A percentile compares a stretch with the other conserved stretches of the same genome.
phyloP scores from a whole-genome alignment of 1,140 invertebrate genomes.

The Listronotus oregonensis region DNA sequence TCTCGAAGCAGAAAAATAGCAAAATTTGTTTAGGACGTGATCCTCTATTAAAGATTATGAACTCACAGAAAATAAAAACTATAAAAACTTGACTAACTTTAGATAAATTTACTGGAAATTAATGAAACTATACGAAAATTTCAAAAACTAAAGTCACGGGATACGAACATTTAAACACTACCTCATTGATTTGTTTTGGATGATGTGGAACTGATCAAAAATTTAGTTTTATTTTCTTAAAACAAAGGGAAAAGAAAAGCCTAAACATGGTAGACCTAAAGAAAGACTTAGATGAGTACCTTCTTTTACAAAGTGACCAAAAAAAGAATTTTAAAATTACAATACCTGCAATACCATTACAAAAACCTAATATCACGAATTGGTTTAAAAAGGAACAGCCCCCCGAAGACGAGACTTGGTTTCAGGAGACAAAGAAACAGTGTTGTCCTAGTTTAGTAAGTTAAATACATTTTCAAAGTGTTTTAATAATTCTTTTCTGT shows the following conservation, averaged over 20 bases:
- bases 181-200: background rate
- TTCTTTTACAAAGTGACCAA: slow-evolving; percentile 70
- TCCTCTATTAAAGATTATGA: too few relatives aligned
- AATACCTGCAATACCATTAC: slow-evolving; percentile 64
- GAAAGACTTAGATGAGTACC: slow-evolving; percentile 79
- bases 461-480: slow-evolving; percentile 29
- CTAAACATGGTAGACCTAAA: slow-evolving; percentile 77
- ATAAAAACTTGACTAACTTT: too few relatives aligned
- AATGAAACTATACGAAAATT: too few relatives aligned
- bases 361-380: slow-evolving; percentile 56
- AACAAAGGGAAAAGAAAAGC: slow-evolving; percentile 13
- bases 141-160: too few relatives aligned
- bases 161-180: background rate
- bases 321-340: slow-evolving; percentile 70
- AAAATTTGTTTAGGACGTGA: too few relatives aligned
- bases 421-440: slow-evolving; percentile 71
- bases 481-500: too few relatives aligned
- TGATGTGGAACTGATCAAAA: slow-evolving; percentile 21
- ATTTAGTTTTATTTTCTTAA: background rate
- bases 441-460: slow-evolving; percentile 77
- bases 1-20: too few relatives aligned
- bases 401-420: slow-evolving; percentile 66
- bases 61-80: too few relatives aligned
- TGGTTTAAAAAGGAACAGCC: slow-evolving; percentile 49
- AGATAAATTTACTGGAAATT: too few relatives aligned